Evolutionary conservation across 2,888 invertebrate species (phyloP).

Genomic region (Cremastobaeus sp.): DNA sequence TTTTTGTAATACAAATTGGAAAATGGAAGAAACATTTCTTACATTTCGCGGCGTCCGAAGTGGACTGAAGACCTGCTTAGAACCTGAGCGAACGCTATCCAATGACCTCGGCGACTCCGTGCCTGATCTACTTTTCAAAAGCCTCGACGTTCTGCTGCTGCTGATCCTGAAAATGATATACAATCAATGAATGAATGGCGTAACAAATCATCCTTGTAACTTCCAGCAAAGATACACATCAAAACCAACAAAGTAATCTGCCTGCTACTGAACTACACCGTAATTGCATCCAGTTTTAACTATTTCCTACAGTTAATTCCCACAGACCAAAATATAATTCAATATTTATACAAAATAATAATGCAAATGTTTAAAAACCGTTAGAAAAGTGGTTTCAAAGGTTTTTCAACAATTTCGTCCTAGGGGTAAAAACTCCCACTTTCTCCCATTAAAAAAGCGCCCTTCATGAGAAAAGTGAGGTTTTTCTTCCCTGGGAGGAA

Average conservation of each 20-base stretch:
- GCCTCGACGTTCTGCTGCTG: conserved; percentile 71
- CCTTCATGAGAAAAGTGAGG: no score
- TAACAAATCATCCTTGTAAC: neutral
- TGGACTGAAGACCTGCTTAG: conserved; percentile 73
- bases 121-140: conserved; percentile 80
- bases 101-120: conserved; percentile 80
- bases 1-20: no score
- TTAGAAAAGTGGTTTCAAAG: no score
- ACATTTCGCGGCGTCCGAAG: conserved; percentile 75
- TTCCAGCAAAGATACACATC: neutral
- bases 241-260: neutral
- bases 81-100: conserved; percentile 73
- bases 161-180: conserved; percentile 73
- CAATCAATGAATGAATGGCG: no score
- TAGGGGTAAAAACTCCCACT: no score
- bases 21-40: conserved; percentile 60
- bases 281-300: conserved; percentile 29
- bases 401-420: no score
- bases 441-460: no score
- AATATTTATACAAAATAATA: no score
- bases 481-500: no score
- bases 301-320: no score
- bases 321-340: no score
- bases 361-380: no score
- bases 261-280: neutral